These are phyloP conservation scores for Ganaspis sp. DNA, from an alignment of 1,140 invertebrate species.

Conservation along the genomic window DNA sequence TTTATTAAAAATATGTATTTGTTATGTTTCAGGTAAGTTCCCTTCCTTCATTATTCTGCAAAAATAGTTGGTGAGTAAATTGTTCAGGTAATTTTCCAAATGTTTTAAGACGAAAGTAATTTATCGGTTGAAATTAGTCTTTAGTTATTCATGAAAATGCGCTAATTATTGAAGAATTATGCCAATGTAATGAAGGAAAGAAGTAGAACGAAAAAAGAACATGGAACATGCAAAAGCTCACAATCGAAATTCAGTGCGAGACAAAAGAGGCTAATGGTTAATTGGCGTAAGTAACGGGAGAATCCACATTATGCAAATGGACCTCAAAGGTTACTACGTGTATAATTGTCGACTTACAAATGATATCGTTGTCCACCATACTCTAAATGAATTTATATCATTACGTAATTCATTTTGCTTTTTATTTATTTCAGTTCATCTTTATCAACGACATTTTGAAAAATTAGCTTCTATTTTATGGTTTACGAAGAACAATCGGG, in stretches of 20 bases:
- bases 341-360: constrained; percentile 59
- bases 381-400: constrained; percentile 6
- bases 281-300: constrained; percentile 70
- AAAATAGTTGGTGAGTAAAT: no score
- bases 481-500: constrained; percentile 52
- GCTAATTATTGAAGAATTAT: no score
- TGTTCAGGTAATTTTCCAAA: no score
- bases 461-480: neutral
- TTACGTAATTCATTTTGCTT: neutral
- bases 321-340: constrained; percentile 55
- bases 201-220: neutral
- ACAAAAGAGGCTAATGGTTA: constrained; percentile 57
- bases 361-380: constrained; percentile 64
- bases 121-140: no score
- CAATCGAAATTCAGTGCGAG: constrained; percentile 30
- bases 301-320: constrained; percentile 72
- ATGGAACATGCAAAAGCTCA: neutral
- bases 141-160: no score
- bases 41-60: no score
- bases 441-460: constrained; percentile 28
- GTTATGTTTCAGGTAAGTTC: no score
- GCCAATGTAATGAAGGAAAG: constrained; percentile 3
- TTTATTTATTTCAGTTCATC: constrained; percentile 27
- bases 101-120: no score
- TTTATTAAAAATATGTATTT: no score